Evolutionary conservation across 37 sponge, comb jelly and placozoan genomes (phyloP), one percentile per base, ranked within the genome.

Genomic region (Ianthella basta): DNA sequence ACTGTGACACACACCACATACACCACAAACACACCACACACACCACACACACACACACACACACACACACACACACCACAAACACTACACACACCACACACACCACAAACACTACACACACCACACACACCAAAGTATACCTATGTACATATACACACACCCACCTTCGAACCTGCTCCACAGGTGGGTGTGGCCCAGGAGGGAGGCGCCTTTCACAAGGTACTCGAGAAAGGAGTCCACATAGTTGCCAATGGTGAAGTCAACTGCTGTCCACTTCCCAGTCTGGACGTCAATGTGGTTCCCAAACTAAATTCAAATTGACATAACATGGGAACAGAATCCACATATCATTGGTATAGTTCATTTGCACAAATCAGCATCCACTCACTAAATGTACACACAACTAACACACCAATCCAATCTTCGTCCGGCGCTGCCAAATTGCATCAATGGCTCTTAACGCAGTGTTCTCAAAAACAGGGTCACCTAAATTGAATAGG

Each of bases 211-310:
- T 56, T 89, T 93, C 30, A 93, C 82, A 16, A 92, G 84, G 56
- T 92, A 92, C 86, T 92, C 92, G 25, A 86, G 79, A 72, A 83
- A 92, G 5, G 92, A 92, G 68, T 92, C 92, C 66, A 92, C 86
- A 81, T 82, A 85, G 39, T 85, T 86, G 36, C 92, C 92, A 80
- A 88, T 85, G 18, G 80, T 88, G 25, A 88, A 88, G 13, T 88
- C 88, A 10, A 25, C 72, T 38, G 81, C 86, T 4, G 74, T 82
- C 92, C 92, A 92, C 50, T 88, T 79, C 0, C 88, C 92, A 38
- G 86, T 88, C 30, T 80, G 24, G 0, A 92, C 85, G 72, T 92
- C 74, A 81, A 92, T 92, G 81, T 92, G 92, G 72, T 92, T 92
- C 24, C 92, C 90, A 87, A 81, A 89, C 86, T 89, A 53, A 34